Conservation (phyloP, 2,113 vertebrate species). For the Macquaria australasica region DNA sequence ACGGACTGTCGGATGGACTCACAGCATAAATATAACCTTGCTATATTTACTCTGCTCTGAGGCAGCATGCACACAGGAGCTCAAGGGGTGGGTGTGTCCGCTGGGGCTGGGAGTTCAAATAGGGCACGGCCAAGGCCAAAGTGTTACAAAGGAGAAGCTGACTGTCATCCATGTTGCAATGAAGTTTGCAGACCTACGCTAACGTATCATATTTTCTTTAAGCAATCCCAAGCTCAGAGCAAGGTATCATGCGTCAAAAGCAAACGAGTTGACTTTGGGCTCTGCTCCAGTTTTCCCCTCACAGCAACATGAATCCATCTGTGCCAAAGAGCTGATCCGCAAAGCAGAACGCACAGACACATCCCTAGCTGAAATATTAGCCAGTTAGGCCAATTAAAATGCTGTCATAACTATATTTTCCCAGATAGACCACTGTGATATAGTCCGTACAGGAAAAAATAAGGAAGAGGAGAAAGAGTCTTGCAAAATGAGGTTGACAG, state of each 20-base stretch:
- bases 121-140: conserved; percentile 21
- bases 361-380: conserved; percentile 4
- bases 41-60: conserved; percentile 77
- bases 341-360: conserved; percentile 19
- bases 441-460: not conserved
- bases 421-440: not conserved
- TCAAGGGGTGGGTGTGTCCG: conserved; percentile 58
- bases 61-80: conserved; percentile 61
- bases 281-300: conserved; percentile 6
- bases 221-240: not conserved
- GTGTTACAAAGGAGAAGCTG: conserved; percentile 11
- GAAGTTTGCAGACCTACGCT: not conserved
- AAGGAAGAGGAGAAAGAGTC: too few species aligned
- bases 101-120: not conserved
- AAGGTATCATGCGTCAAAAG: not conserved
- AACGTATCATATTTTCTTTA: not conserved
- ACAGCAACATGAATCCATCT: conserved; percentile 34
- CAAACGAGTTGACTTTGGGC: not conserved
- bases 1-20: conserved; percentile 72
- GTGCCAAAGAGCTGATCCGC: conserved; percentile 35
- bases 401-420: not conserved
- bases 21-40: conserved; percentile 77
- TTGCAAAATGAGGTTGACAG: not conserved
- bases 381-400: conserved; percentile 3
- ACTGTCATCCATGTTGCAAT: not conserved